Evolutionary conservation across 2,113 vertebrate genomes (phyloP).

Genomic region (Hydrolagus affinis): DNA sequence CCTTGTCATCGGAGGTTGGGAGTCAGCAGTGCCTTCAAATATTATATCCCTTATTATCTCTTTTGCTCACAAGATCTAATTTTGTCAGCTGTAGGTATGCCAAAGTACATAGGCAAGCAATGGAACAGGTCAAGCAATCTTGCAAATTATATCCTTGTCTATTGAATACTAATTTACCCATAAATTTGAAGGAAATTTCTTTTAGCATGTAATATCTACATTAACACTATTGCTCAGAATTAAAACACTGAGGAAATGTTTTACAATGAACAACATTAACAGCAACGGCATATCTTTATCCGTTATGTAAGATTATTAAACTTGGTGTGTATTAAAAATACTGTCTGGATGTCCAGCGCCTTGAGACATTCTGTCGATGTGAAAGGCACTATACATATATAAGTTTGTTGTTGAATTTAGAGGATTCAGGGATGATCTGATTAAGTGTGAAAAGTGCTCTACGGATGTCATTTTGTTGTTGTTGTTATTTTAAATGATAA

Average conservation of each 20-base stretch:
- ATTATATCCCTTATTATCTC: background rate
- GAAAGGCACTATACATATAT: too few species aligned
- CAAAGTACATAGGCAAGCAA: background rate
- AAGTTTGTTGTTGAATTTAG: too few species aligned
- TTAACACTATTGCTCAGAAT: background rate
- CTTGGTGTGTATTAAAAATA: too few species aligned
- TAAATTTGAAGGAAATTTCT: background rate
- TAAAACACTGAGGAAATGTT: background rate
- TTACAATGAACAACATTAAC: too few species aligned
- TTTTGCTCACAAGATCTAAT: background rate
- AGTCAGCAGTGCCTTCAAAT: constrained; percentile 4
- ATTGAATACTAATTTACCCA: background rate
- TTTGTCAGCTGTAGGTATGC: background rate
- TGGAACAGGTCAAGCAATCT: background rate
- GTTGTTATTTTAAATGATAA: too few species aligned
- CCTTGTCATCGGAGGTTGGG: background rate
- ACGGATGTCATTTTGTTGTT: too few species aligned
- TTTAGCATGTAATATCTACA: background rate
- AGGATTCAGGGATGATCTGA: too few species aligned
- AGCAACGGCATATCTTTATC: too few species aligned
- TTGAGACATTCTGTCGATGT: too few species aligned
- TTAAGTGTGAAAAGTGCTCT: too few species aligned
- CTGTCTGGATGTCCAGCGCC: too few species aligned
- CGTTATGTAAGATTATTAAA: too few species aligned
- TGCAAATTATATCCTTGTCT: background rate